A percentile compares a stretch with the other conserved stretches of the same genome.
phyloP scores from a whole-genome alignment of 2,113 vertebrate genomes.

The Delphinapterus leucas region DNA sequence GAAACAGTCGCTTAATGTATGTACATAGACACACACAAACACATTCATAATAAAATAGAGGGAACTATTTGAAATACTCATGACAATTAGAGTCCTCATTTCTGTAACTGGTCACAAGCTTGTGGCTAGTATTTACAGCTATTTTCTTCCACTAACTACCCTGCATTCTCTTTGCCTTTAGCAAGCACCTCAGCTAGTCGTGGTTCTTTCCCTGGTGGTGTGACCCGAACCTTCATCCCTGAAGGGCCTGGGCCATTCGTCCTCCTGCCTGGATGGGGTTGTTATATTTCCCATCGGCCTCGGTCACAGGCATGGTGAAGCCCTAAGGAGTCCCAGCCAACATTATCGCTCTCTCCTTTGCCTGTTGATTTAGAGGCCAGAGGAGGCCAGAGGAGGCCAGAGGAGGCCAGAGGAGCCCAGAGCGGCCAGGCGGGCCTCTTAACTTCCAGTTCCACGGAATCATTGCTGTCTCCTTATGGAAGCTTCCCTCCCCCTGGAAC shows the following conservation, averaged over 20 bases:
- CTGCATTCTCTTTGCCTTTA: not conserved
- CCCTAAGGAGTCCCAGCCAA: not conserved
- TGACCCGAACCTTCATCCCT: not conserved
- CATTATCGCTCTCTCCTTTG: no score
- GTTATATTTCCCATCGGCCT: not conserved
- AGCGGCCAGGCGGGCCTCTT: not conserved
- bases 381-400: not conserved
- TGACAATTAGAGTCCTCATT: not conserved
- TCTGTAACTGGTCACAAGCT: not conserved
- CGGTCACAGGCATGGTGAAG: not conserved
- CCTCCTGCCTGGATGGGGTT: not conserved
- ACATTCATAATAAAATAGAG: not conserved
- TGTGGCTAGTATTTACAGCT: not conserved
- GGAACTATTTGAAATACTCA: not conserved
- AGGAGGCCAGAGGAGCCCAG: not conserved
- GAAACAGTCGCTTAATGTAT: not conserved
- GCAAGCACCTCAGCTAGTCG: not conserved
- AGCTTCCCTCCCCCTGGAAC: not conserved
- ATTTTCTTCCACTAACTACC: not conserved
- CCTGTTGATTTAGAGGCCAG: not conserved
- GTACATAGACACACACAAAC: not conserved
- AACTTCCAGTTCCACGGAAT: not conserved
- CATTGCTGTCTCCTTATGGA: not conserved
- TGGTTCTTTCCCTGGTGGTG: not conserved
- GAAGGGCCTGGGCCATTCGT: no score